Evolutionary conservation across 2,113 vertebrate genomes (phyloP).

Genomic region (Zosterops lateralis): DNA sequence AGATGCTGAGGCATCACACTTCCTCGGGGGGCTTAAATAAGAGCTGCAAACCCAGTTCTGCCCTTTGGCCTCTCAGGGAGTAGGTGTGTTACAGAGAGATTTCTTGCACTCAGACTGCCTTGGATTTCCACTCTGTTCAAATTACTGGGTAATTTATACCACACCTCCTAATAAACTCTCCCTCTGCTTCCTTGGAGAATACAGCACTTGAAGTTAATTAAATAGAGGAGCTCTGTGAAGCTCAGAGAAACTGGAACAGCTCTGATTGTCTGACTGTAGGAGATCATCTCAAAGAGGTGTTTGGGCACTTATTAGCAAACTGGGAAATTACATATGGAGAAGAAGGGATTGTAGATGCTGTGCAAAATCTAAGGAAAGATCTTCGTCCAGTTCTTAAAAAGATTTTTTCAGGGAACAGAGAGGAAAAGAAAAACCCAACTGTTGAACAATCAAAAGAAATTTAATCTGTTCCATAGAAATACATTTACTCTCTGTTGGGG

Average conservation of each 20-base stretch:
- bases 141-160: constrained; percentile 39
- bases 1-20: background rate
- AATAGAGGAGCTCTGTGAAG: constrained; percentile 42
- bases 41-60: background rate
- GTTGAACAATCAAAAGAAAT: background rate
- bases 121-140: constrained; percentile 25
- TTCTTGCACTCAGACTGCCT: background rate
- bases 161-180: constrained; percentile 45
- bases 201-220: constrained; percentile 61
- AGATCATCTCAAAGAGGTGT: constrained; percentile 8
- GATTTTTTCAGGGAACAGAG: background rate
- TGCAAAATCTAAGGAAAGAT: background rate
- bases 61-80: background rate
- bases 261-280: constrained; percentile 40
- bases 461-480: background rate
- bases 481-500: background rate
- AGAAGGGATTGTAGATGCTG: background rate
- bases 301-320: constrained; percentile 31
- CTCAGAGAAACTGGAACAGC: constrained; percentile 32
- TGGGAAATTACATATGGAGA: background rate
- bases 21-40: background rate
- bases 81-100: background rate
- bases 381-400: background rate
- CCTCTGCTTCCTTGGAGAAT: constrained; percentile 31
- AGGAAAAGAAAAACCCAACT: background rate